Evolutionary conservation across 2,888 invertebrate species (phyloP).

Genomic region (Agrilus biguttatus): DNA sequence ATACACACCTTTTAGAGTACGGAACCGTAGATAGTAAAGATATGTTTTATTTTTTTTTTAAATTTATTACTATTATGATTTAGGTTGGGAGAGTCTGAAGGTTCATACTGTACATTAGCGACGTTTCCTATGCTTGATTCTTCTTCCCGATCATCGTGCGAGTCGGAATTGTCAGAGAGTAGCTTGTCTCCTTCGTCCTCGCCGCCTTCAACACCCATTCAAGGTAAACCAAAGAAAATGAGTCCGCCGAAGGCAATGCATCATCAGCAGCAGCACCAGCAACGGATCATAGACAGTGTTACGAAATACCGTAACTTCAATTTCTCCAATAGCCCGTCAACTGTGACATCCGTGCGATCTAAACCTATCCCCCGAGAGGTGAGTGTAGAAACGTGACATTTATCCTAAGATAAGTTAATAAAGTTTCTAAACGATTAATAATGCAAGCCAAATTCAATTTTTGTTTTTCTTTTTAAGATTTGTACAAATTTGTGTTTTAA

Average conservation of each 20-base stretch:
- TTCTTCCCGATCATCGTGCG: conserved; percentile 14
- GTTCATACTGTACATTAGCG: conserved; percentile 46
- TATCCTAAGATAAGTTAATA: no score
- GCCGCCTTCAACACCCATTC: conserved; percentile 22
- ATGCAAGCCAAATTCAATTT: no score
- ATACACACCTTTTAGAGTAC: no score
- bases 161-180: conserved; percentile 13
- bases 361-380: conserved; percentile 27
- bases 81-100: conserved; percentile 46
- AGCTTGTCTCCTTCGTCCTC: conserved; percentile 19
- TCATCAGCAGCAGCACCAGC: conserved; percentile 13
- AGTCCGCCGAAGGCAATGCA: conserved; percentile 7
- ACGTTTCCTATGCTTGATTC: conserved; percentile 32
- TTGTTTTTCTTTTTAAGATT: no score
- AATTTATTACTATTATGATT: conserved; percentile 1
- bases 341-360: conserved; percentile 19
- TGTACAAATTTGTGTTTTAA: neutral
- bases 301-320: conserved; percentile 19
- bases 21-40: no score
- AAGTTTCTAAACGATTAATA: no score
- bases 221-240: conserved; percentile 17
- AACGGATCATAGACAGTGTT: conserved; percentile 15
- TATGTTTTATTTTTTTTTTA: neutral
- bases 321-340: conserved; percentile 9
- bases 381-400: conserved; percentile 5